phyloP scores from a whole-genome alignment of 2,113 vertebrate species.

The Gadus chalcogrammus region DNA sequence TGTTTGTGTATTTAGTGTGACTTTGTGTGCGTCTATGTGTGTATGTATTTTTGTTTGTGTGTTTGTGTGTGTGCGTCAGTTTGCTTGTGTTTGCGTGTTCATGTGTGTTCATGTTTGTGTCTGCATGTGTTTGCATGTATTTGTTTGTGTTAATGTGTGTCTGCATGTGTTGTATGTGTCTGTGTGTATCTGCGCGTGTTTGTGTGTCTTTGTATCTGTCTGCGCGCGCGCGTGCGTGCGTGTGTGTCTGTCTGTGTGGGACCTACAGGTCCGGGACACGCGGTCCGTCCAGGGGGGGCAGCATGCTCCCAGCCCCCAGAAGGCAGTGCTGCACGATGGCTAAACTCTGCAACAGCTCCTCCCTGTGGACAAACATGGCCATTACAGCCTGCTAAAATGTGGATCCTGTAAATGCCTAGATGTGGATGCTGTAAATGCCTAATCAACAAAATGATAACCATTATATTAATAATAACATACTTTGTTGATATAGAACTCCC shows the following conservation, averaged over 20 bases:
- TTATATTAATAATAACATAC: neutral
- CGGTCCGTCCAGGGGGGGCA: conserved; percentile 85
- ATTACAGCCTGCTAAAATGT: conserved; percentile 18
- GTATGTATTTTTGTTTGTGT: neutral
- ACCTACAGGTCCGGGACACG: conserved; percentile 86
- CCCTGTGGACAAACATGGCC: conserved; percentile 67
- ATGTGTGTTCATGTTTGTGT: neutral
- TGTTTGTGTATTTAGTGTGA: neutral
- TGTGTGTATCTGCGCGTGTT: too few relatives aligned
- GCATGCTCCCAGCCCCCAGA: conserved; percentile 86
- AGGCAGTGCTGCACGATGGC: conserved; percentile 91
- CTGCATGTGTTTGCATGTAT: neutral
- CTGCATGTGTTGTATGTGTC: too few relatives aligned
- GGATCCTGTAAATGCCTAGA: too few relatives aligned
- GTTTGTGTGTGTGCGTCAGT: too few relatives aligned
- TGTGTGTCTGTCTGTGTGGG: conserved; percentile 10
- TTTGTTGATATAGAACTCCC: too few relatives aligned
- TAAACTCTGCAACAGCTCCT: conserved; percentile 89
- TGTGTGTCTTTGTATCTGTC: neutral
- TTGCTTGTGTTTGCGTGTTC: neutral
- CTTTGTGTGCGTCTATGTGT: conserved; percentile 3
- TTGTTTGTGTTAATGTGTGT: conserved; percentile 3
- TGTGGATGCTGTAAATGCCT: neutral
- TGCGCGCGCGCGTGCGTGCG: conserved; percentile 18
- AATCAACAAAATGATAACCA: too few relatives aligned